Conservation (phyloP, 2,113 vertebrate species). For the Noctilio leporinus region DNA sequence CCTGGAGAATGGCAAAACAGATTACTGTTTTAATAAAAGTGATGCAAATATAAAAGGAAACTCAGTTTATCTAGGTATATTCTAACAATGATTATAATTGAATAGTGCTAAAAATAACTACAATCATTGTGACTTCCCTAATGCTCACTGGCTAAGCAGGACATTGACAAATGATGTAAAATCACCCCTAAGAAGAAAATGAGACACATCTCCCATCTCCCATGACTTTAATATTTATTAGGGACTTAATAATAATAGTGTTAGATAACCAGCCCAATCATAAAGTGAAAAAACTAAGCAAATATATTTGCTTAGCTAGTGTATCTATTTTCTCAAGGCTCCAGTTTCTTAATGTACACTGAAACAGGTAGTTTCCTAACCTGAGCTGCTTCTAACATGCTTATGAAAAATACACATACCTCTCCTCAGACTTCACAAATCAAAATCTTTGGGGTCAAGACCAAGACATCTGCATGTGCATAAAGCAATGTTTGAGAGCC, state of each 20-base stretch:
- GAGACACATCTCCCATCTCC: background rate
- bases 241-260: background rate
- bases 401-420: background rate
- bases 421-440: background rate
- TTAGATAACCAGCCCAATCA: background rate
- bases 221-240: background rate
- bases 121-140: background rate
- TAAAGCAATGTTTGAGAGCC: slow-evolving; percentile 3
- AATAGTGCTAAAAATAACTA: background rate
- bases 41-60: background rate
- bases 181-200: background rate
- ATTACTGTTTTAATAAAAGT: background rate
- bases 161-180: background rate
- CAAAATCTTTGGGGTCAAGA: background rate
- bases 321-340: background rate
- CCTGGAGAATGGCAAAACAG: background rate
- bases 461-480: background rate
- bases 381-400: background rate
- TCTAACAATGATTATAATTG: slow-evolving; percentile 14
- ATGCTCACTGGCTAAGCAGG: background rate
- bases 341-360: background rate
- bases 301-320: background rate
- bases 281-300: background rate
- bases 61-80: background rate
- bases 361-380: background rate